phyloP scores from a whole-genome alignment of 2,113 vertebrate genomes.

The Brevimyrus niger region DNA sequence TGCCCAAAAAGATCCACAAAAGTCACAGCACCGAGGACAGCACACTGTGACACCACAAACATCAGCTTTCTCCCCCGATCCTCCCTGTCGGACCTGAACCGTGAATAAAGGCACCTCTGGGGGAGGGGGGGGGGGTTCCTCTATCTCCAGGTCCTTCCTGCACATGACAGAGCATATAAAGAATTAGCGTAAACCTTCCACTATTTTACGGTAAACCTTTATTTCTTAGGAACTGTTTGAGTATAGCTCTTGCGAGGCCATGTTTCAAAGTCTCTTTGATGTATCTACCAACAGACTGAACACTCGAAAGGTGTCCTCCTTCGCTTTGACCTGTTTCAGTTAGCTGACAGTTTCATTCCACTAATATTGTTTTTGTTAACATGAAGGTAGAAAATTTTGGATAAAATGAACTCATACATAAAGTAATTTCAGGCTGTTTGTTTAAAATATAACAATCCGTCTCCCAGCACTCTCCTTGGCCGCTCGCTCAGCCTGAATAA shows the following conservation, averaged over 20 bases:
- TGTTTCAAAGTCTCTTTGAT: not conserved
- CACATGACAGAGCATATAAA: not conserved
- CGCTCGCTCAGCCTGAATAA: constrained; percentile 47
- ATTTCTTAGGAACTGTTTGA: not conserved
- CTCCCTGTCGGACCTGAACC: not conserved
- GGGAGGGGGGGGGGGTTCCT: not conserved
- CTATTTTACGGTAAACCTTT: not conserved
- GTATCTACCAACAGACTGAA: not conserved
- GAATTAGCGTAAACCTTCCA: not conserved
- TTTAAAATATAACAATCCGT: not conserved
- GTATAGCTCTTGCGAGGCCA: not conserved
- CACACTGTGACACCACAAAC: not conserved
- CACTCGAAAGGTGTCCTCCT: not conserved
- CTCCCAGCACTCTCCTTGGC: constrained; percentile 9
- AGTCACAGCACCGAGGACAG: not conserved
- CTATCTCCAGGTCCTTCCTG: not conserved
- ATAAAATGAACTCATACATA: constrained; percentile 34
- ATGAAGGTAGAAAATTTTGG: constrained; percentile 38
- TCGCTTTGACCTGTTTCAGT: constrained; percentile 22
- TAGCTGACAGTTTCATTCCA: constrained; percentile 50
- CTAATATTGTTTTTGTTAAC: constrained; percentile 49
- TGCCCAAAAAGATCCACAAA: not conserved
- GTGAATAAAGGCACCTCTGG: not conserved
- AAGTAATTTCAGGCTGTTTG: not conserved
- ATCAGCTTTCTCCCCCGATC: not conserved